Evolutionary conservation across 2,888 invertebrate species (phyloP).

Genomic region (Heliconius charithonia): DNA sequence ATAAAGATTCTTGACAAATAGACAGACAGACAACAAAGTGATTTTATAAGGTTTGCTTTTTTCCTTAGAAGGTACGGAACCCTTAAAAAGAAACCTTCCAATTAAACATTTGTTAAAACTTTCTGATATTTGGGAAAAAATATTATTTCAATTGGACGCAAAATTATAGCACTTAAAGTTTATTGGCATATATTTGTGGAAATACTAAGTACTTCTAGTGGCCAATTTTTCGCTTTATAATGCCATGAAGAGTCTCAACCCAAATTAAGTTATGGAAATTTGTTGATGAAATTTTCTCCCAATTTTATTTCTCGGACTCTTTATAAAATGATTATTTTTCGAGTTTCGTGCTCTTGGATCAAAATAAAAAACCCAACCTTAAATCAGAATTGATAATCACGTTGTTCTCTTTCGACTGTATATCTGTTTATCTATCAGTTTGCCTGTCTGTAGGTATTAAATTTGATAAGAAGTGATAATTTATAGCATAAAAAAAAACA

Average conservation of each 20-base stretch:
- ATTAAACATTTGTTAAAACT: not conserved
- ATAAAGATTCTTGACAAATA: no score
- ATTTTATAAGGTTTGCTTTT: no score
- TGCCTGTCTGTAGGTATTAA: not conserved
- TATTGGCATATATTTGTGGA: constrained; percentile 11
- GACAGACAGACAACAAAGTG: no score
- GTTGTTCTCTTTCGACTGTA: not conserved
- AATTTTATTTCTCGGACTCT: not conserved
- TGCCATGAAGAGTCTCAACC: constrained; percentile 14
- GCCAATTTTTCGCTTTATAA: constrained; percentile 12
- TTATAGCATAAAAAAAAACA: no score
- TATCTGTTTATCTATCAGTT: not conserved
- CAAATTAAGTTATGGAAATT: constrained; percentile 6
- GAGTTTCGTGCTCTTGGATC: not conserved
- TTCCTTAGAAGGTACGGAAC: no score
- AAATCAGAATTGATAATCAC: not conserved
- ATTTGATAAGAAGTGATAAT: no score
- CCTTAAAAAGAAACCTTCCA: no score
- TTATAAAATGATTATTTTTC: not conserved
- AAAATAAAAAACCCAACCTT: no score
- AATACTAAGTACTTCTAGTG: not conserved
- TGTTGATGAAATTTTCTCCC: not conserved
- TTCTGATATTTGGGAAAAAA: not conserved
- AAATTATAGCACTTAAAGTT: constrained; percentile 5
- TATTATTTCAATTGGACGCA: not conserved